Conservation (phyloP, 2,888 invertebrate species). For the Calameuta idolon region DNA sequence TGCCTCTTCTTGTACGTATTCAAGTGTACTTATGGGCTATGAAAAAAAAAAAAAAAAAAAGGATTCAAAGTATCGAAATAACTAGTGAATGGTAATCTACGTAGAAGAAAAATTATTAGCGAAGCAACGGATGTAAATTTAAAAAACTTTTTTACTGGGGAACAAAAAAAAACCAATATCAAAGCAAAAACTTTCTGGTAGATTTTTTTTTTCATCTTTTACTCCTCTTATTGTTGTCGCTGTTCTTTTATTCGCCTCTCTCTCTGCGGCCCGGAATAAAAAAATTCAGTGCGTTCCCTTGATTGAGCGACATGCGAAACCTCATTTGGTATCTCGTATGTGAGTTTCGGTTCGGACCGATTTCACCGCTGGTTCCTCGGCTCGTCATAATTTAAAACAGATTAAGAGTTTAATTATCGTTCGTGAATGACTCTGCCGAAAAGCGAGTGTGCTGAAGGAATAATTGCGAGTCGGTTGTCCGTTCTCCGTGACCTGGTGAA, state of each 20-base stretch:
- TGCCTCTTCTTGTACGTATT: neutral
- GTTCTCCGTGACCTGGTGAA: neutral
- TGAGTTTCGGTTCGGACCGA: neutral
- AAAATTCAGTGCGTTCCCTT: neutral
- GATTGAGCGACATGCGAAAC: neutral
- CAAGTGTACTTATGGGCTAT: too few species aligned
- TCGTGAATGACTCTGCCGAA: constrained; percentile 25
- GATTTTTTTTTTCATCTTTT: neutral
- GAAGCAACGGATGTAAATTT: neutral
- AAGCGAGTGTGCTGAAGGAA: constrained; percentile 7
- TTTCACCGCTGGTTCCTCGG: constrained; percentile 1
- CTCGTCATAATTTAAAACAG: constrained; percentile 27
- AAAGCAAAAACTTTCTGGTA: neutral
- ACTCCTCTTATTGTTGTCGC: neutral
- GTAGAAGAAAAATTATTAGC: neutral
- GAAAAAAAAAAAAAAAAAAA: too few species aligned
- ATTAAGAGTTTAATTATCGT: constrained; percentile 26
- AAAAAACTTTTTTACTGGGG: neutral
- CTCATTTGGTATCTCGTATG: neutral
- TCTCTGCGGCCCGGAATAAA: neutral
- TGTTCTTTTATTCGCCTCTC: neutral
- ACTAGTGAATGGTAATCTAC: neutral
- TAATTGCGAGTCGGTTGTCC: neutral
- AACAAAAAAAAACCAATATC: too few species aligned
- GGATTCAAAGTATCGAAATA: neutral